phyloP scores from a whole-genome alignment of 2,797 vertebrate genomes.

The Alfaro cultratus region DNA sequence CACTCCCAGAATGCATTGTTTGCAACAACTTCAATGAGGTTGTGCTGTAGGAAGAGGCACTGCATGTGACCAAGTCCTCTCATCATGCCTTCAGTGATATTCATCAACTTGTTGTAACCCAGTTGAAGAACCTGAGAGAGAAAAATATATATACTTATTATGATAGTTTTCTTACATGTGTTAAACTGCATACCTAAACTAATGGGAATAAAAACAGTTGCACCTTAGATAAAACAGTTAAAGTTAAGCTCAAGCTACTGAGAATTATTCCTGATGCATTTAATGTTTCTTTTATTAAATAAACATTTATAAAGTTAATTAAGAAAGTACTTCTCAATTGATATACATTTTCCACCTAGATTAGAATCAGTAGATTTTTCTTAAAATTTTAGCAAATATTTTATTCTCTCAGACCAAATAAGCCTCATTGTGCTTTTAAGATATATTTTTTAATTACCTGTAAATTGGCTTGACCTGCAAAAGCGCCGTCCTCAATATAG shows the following conservation, averaged over 20 bases:
- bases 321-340: neutral
- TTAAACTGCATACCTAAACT: neutral
- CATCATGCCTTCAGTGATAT: slow-evolving; percentile 96
- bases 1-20: slow-evolving; percentile 95
- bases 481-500: slow-evolving; percentile 96
- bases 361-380: neutral
- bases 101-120: slow-evolving; percentile 97
- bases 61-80: slow-evolving; percentile 93
- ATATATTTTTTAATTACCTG: slow-evolving; percentile 77
- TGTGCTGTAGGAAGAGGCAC: slow-evolving; percentile 97
- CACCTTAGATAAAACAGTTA: neutral
- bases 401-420: neutral
- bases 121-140: slow-evolving; percentile 88
- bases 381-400: neutral
- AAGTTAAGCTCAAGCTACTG: neutral
- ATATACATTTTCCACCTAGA: neutral
- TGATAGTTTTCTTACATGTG: neutral
- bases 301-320: neutral
- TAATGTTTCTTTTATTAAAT: neutral
- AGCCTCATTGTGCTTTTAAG: neutral
- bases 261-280: neutral
- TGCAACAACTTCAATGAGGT: slow-evolving; percentile 94
- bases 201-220: neutral
- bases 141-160: slow-evolving; percentile 9
- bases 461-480: slow-evolving; percentile 94